phyloP scores from a whole-genome alignment of 2,113 vertebrate species.

The Smithornis capensis region DNA sequence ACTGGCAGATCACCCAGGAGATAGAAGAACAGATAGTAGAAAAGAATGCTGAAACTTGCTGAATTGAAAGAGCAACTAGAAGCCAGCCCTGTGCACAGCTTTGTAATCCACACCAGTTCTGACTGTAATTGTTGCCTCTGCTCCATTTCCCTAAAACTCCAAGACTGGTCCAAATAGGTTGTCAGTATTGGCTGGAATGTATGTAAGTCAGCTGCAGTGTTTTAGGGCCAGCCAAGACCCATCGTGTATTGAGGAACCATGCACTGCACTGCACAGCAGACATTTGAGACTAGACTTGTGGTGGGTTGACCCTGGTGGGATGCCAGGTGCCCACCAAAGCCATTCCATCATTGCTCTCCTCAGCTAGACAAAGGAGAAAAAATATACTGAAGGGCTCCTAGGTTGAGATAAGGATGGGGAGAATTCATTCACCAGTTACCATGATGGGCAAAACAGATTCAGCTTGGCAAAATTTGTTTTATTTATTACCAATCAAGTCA shows the following conservation, averaged over 20 bases:
- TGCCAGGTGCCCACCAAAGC: background rate
- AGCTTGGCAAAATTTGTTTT: background rate
- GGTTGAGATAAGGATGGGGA: background rate
- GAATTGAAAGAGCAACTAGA: background rate
- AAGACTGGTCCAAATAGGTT: background rate
- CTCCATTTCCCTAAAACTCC: background rate
- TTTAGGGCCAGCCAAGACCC: background rate
- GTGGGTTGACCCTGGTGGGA: background rate
- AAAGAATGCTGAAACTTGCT: background rate
- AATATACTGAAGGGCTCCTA: background rate
- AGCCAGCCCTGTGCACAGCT: background rate
- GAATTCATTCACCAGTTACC: background rate
- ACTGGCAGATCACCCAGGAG: background rate
- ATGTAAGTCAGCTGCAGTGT: background rate
- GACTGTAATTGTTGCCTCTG: background rate
- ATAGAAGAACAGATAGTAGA: background rate
- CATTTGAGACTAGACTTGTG: background rate
- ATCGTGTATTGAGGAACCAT: background rate
- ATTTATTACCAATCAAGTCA: background rate
- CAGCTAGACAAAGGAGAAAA: background rate
- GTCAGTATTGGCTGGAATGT: background rate
- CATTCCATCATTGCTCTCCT: background rate
- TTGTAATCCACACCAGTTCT: background rate
- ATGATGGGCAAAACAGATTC: background rate
- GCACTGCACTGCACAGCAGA: background rate